phyloP scores from a whole-genome alignment of 2,888 invertebrate species.

The Mamestra brassicae region DNA sequence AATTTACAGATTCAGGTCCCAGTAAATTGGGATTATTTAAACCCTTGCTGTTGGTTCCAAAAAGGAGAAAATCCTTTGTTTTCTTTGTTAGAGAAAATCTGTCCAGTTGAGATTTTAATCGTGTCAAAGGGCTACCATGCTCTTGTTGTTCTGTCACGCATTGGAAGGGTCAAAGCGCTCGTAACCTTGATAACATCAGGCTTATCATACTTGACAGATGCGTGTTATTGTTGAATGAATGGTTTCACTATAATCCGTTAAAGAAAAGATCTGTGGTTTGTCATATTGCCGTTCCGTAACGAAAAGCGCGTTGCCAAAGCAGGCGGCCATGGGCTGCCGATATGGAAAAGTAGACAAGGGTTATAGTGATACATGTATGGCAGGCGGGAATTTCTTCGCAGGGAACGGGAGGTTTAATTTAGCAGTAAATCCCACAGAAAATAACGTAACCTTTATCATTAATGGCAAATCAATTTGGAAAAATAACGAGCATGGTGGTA shows the following conservation, averaged over 20 bases:
- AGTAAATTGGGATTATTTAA: background rate
- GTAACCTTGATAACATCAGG: conserved; percentile 53
- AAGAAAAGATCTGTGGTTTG: background rate
- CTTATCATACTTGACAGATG: conserved; percentile 40
- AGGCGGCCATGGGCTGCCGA: background rate
- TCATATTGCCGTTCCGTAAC: background rate
- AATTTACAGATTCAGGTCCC: background rate
- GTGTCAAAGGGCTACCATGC: conserved; percentile 41
- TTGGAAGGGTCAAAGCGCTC: conserved; percentile 48
- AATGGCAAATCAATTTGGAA: background rate
- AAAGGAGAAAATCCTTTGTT: conserved; percentile 23
- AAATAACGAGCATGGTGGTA: background rate
- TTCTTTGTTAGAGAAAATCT: conserved; percentile 34
- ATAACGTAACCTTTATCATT: background rate
- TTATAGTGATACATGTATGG: background rate
- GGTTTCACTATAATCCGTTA: conserved; percentile 19
- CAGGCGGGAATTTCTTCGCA: too few relatives aligned
- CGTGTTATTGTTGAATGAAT: conserved; percentile 16
- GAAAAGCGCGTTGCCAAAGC: conserved; percentile 9
- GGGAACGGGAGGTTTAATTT: background rate
- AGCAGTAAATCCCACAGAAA: background rate
- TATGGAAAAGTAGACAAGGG: background rate
- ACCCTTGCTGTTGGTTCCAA: background rate
- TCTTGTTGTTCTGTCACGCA: conserved; percentile 32
- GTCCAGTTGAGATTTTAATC: conserved; percentile 28